Base-by-base conservation (phyloP, 2,888 invertebrate species). In the Platycheirus rosarum region DNA sequence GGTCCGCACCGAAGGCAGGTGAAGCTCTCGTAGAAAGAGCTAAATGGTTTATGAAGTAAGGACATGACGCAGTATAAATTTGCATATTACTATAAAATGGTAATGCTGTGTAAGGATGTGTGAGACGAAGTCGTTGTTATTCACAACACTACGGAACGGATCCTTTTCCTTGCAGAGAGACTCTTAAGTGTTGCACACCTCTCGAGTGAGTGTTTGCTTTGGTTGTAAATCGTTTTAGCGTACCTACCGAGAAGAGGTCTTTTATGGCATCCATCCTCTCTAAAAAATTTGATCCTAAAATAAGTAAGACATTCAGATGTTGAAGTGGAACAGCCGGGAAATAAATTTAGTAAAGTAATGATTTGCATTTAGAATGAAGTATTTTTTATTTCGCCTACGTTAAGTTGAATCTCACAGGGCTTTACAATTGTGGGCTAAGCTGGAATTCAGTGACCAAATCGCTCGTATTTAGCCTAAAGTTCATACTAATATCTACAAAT, bases 21-120 rank as follows among this genome's bases (percentile, higher is more conserved):
- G n/a, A 29, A 44, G 29, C 60, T 18, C 16, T 29, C 51, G 71
- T 71, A 63, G 44, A 70, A 51, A 70, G 44, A 29, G 48, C 57
- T 35, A 71, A 71, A 57, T 73, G 62, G 51, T 62, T 60, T 63
- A 49, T 44, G 20, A 68, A 68, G 68, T 63, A 40, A 55, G 66
- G 23, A 68, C 66, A 74, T 74, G 53, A 68, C 48, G 57, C 55
- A 62, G 73, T 55, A 62, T 63, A 74, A 74, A 78, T 78, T 74
- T 78, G 14, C 78, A 78, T 74, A 46, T 53, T 35, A 51, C 49
- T 51, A 44, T 44, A 60, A 60, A 60, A 60, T 44, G 11, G 29
- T 60, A 60, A 60, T 57, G 16, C 16, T 26, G 40, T 11, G 42
- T 14, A 4, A 60, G 6, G 29, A 42, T 42, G 42, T 16, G 16